Evolutionary conservation across 2,113 vertebrate species (phyloP).

Genomic region (Chiloscyllium plagiosum): DNA sequence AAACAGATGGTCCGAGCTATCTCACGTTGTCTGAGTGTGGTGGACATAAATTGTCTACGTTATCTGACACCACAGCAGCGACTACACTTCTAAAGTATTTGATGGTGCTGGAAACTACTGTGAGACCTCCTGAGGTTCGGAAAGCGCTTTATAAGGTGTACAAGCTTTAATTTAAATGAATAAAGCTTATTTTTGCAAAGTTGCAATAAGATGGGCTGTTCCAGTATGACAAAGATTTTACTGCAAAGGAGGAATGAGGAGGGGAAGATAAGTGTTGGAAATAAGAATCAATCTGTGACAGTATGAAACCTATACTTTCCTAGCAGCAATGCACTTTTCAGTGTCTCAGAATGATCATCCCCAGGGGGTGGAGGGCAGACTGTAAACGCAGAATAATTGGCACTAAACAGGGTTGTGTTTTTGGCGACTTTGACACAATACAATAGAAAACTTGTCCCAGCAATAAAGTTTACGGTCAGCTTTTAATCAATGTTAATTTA

Average conservation of each 20-base stretch:
- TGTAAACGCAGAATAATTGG: not conserved
- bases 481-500: slow-evolving; percentile 11
- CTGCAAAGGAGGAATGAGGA: not conserved
- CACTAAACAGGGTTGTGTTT: not conserved
- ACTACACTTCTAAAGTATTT: not conserved
- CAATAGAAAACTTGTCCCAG: not conserved
- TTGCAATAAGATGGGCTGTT: not conserved
- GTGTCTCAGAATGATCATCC: not conserved
- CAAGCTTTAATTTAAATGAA: not conserved
- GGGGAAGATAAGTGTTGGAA: not conserved
- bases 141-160: not conserved
- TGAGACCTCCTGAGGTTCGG: not conserved
- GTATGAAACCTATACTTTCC: not conserved
- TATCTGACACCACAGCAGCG: not conserved
- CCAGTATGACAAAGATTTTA: not conserved
- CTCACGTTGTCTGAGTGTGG: not conserved
- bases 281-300: not conserved
- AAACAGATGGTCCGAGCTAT: not conserved
- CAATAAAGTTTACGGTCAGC: not conserved
- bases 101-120: not conserved
- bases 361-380: not conserved
- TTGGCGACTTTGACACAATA: not conserved
- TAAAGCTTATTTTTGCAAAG: not conserved
- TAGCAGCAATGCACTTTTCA: not conserved
- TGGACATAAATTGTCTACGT: not conserved